phyloP scores from a whole-genome alignment of 2,888 invertebrate genomes.

The Theretra japonica region DNA sequence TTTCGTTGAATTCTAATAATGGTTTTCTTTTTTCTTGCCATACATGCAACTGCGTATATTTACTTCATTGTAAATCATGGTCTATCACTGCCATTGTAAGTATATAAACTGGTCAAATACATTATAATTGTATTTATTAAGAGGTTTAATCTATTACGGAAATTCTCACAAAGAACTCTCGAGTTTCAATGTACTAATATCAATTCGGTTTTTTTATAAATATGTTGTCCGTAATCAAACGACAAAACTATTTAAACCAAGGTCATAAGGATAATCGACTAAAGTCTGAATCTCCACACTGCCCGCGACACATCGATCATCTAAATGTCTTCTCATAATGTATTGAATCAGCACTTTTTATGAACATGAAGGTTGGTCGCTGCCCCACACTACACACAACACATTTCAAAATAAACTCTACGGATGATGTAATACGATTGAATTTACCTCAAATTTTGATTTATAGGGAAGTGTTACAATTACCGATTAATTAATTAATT shows the following conservation, averaged over 20 bases:
- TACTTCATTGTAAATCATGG: too few relatives aligned
- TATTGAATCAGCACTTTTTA: constrained; percentile 34
- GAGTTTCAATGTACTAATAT: not conserved
- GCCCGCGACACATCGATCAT: constrained; percentile 34
- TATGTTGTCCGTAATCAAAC: too few relatives aligned
- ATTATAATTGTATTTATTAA: too few relatives aligned
- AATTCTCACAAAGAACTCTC: too few relatives aligned
- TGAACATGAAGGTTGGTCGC: constrained; percentile 21
- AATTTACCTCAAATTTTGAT: not conserved
- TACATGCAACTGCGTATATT: too few relatives aligned
- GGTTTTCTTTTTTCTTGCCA: too few relatives aligned
- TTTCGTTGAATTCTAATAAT: too few relatives aligned
- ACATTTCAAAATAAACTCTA: not conserved
- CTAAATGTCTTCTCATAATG: constrained; percentile 30
- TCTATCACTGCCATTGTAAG: too few relatives aligned
- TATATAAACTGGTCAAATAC: too few relatives aligned
- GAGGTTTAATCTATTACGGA: too few relatives aligned
- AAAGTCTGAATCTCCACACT: constrained; percentile 7
- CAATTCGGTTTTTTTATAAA: not conserved
- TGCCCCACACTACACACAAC: not conserved
- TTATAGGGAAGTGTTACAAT: constrained; percentile 12
- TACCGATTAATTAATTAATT: constrained; percentile 7
- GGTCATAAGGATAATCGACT: not conserved
- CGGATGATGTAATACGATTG: not conserved
- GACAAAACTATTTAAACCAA: not conserved